phyloP scores from a whole-genome alignment of 2,113 vertebrate species.

The Saccopteryx bilineata region DNA sequence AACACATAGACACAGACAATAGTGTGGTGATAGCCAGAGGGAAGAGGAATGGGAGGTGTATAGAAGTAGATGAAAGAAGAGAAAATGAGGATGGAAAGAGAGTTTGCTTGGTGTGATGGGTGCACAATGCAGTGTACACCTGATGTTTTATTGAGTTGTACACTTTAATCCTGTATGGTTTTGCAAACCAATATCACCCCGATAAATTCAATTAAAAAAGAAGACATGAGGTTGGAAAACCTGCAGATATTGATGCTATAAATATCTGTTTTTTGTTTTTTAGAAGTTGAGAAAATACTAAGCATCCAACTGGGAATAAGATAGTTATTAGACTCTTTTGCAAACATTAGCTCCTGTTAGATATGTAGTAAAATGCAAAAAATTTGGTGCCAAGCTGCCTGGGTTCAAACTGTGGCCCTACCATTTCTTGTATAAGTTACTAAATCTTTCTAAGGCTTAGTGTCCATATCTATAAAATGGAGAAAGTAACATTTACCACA shows the following conservation, averaged over 20 bases:
- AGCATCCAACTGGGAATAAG: not conserved
- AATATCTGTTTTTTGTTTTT: not conserved
- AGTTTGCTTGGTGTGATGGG: not conserved
- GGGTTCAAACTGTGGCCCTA: not conserved
- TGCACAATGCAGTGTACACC: not conserved
- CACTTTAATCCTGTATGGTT: not conserved
- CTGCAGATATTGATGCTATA: not conserved
- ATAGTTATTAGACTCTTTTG: not conserved
- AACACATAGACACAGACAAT: no score
- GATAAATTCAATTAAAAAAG: not conserved
- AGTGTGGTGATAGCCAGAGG: not conserved
- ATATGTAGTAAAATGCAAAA: not conserved
- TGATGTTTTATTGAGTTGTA: not conserved
- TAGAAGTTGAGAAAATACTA: slow-evolving; percentile 52
- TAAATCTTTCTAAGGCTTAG: not conserved
- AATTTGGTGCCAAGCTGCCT: not conserved
- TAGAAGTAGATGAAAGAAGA: not conserved
- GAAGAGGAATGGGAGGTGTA: not conserved
- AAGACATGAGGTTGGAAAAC: not conserved
- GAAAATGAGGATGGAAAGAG: not conserved
- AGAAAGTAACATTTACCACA: not conserved
- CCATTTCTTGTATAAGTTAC: not conserved
- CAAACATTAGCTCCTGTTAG: not conserved
- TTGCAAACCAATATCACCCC: not conserved
- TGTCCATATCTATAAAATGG: not conserved